Percentiles rank a stretch among this genome's conserved stretches.
Evolutionary conservation across 2,888 invertebrate genomes (phyloP).

Genomic region (Ochropleura plecta): DNA sequence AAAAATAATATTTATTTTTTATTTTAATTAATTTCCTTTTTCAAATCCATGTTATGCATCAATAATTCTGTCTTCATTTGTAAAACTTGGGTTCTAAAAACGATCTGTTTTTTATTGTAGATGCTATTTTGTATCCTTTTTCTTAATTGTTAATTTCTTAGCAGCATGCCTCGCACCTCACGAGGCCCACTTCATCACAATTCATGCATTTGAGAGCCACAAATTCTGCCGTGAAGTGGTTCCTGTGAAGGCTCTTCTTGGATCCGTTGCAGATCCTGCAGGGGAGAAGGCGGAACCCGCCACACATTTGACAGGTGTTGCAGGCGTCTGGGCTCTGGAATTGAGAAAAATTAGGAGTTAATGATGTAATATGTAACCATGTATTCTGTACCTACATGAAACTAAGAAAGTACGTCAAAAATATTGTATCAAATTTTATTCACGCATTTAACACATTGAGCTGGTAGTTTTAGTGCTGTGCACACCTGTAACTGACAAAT

Average conservation of each 20-base stretch:
- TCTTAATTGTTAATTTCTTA: constrained; percentile 62
- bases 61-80: constrained; percentile 34
- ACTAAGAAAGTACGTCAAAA: too few species aligned
- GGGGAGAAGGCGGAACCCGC: constrained; percentile 97
- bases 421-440: too few species aligned
- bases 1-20: background rate
- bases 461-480: too few species aligned
- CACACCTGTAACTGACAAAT: too few species aligned
- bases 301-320: constrained; percentile 96
- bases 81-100: constrained; percentile 20
- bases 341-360: constrained; percentile 38
- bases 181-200: constrained; percentile 98
- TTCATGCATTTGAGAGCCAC: constrained; percentile 98
- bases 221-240: constrained; percentile 98
- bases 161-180: constrained; percentile 96
- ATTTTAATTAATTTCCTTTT: background rate
- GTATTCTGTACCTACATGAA: too few species aligned
- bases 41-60: background rate
- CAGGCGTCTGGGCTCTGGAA: constrained; percentile 95
- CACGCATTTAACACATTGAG: too few species aligned
- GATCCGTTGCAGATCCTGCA: constrained; percentile 98
- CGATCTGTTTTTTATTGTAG: background rate
- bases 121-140: background rate
- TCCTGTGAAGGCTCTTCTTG: constrained; percentile 98
- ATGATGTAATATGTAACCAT: background rate